A percentile compares a stretch with the other conserved stretches of the same genome.
These are phyloP conservation scores for Sarcophaga bullata DNA, from an alignment of 1,140 invertebrate genomes.

Conservation along the genomic window DNA sequence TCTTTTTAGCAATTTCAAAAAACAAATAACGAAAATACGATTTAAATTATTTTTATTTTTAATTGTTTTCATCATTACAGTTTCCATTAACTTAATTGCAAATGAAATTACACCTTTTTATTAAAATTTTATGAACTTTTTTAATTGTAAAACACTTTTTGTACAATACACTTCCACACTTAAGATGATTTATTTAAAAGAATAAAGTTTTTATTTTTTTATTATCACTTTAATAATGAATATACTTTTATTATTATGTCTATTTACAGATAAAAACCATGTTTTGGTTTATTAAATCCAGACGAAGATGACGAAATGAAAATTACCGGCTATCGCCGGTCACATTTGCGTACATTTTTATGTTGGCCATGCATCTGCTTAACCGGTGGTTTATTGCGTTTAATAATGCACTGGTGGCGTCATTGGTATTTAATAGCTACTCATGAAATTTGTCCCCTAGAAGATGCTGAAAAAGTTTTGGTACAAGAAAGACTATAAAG, in stretches of 20 bases:
- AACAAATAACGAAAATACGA: too few relatives aligned
- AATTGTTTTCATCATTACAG: too few relatives aligned
- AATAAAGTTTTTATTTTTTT: neutral
- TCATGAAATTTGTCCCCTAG: slow-evolving; percentile 75
- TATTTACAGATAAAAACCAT: slow-evolving; percentile 54
- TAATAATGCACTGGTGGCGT: slow-evolving; percentile 90
- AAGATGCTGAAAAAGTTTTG: slow-evolving; percentile 79
- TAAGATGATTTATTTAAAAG: too few relatives aligned
- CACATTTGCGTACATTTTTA: slow-evolving; percentile 66
- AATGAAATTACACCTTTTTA: too few relatives aligned
- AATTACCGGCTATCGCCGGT: slow-evolving; percentile 74
- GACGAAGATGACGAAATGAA: slow-evolving; percentile 77
- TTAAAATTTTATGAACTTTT: too few relatives aligned
- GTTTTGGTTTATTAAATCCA: slow-evolving; percentile 68
- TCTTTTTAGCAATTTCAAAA: too few relatives aligned
- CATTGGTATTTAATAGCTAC: slow-evolving; percentile 80
- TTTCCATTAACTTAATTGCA: too few relatives aligned
- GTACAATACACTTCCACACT: too few relatives aligned
- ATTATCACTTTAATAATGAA: neutral
- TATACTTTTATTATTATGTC: slow-evolving; percentile 29
- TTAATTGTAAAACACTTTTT: too few relatives aligned
- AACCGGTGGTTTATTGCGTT: slow-evolving; percentile 77
- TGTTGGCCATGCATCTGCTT: slow-evolving; percentile 74
- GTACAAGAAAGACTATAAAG: slow-evolving; percentile 80
- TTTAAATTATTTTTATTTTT: too few relatives aligned